A percentile compares a stretch with the other conserved stretches of the same genome.
phyloP scores from a whole-genome alignment of 2,888 invertebrate genomes.

The Oligia fasciuncula region DNA sequence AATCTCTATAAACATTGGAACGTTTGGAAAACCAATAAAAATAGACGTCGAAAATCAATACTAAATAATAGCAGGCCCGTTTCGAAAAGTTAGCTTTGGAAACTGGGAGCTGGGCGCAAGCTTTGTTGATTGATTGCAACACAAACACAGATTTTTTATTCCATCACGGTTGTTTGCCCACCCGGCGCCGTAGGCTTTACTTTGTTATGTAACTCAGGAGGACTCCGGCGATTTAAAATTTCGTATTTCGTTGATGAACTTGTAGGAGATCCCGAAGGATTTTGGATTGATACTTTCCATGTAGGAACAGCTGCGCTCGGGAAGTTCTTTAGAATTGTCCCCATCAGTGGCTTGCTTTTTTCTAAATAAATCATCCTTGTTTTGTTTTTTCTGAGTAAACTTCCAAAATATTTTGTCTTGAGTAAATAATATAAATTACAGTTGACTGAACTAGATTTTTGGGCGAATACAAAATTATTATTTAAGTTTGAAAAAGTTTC shows the following conservation, averaged over 20 bases:
- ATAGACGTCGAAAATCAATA: conserved; percentile 84
- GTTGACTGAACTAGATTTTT: conserved; percentile 43
- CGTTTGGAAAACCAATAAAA: conserved; percentile 80
- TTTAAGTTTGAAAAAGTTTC: conserved; percentile 19
- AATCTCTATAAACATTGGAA: conserved; percentile 81
- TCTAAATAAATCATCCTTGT: conserved; percentile 55
- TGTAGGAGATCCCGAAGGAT: conserved; percentile 55
- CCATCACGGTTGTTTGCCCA: conserved; percentile 80
- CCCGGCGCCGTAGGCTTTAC: conserved; percentile 68
- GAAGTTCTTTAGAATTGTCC: conserved; percentile 52
- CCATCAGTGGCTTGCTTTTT: conserved; percentile 44
- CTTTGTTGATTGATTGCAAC: conserved; percentile 89
- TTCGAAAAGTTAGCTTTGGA: conserved; percentile 84
- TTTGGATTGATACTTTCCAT: conserved; percentile 59
- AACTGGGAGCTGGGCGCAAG: conserved; percentile 76
- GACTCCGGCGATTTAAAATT: conserved; percentile 60
- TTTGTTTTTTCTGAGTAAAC: conserved; percentile 23
- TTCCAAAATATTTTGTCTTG: conserved; percentile 45
- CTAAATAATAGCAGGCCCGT: conserved; percentile 82
- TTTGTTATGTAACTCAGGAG: conserved; percentile 73
- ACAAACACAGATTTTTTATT: conserved; percentile 86
- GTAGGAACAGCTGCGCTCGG: conserved; percentile 67
- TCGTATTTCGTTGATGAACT: conserved; percentile 66
- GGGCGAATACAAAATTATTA: not conserved
- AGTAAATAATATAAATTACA: conserved; percentile 25